Base-by-base conservation (phyloP, 2,113 vertebrate genomes). In the Tauraco erythrolophus region DNA sequence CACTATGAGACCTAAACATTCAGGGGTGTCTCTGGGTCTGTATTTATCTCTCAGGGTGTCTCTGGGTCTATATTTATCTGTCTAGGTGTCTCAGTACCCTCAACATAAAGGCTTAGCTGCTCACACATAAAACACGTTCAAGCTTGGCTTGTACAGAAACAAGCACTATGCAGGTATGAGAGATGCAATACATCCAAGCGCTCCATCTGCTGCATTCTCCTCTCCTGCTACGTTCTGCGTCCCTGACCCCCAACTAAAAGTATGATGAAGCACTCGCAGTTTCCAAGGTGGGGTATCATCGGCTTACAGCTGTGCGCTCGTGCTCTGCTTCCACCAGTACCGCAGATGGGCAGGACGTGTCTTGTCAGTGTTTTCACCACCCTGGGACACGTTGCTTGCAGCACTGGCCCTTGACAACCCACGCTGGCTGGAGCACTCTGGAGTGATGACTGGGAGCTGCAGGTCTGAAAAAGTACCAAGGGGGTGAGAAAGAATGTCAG, bases 381-480 rank as follows among this genome's bases (percentile, higher is more conserved):
- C 25, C 71, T 83, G 94, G 45, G 94, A 87, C 64, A 35, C 4
- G 31, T 91, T 92, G 71, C 75, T 43, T 48, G 66, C 1, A 1
- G 37, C 0, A 10, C 69, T 96, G 46, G 23, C 50, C 43, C 69
- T 84, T 66, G 90, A 78, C 31, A 79, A 90, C 43, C 64, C 56
- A 87, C 56, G 94, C 81, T 91, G 94, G 14, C 87, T 21, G 37
- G 97, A 83, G 94, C 99, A 99, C 83, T 98, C 98, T 51, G 97
- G 92, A 21, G 97, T 97, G 94, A 78, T 96, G 93, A 99, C 92
- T 60, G 97, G 98, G 92, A 99, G 97, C 57, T 81, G 86, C 53
- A 98, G 33, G 31, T 97, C 99, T 99, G 97, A 72, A 98, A 98
- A 96, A 46, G 77, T 48, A 88, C 46, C 60, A 93, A 66, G 31